A percentile compares a stretch with the other conserved stretches of the same genome.
Conservation (phyloP, 2,888 invertebrate genomes). For the Sericinus montela region DNA sequence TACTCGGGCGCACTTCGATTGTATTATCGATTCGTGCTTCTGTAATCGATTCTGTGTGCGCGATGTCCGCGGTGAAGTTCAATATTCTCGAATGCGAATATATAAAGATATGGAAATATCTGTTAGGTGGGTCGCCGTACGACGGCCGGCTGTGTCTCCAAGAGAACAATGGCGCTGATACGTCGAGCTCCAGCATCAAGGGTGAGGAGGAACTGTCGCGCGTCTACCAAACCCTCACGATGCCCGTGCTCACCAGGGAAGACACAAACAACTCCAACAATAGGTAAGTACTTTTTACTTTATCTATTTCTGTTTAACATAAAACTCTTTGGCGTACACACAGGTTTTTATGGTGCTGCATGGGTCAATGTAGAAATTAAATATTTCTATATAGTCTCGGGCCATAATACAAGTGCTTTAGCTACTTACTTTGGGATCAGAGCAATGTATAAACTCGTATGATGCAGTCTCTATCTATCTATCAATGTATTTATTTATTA, state of each 20-base stretch:
- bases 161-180: constrained; percentile 45
- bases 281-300: constrained; percentile 22
- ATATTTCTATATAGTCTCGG: no score
- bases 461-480: no score
- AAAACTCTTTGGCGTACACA: no score
- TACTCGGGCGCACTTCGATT: background rate
- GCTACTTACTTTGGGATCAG: no score
- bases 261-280: constrained; percentile 47
- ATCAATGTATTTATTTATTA: no score
- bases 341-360: no score
- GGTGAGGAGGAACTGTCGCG: constrained; percentile 58
- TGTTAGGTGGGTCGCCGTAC: constrained; percentile 52
- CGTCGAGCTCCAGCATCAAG: constrained; percentile 45
- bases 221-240: constrained; percentile 58
- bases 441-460: no score
- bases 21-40: background rate
- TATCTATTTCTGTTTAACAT: no score
- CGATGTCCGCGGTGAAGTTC: background rate
- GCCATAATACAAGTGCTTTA: no score
- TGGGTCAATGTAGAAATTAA: no score
- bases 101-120: constrained; percentile 6
- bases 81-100: background rate
- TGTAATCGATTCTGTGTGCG: background rate
- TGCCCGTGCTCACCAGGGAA: constrained; percentile 51
- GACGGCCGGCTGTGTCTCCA: constrained; percentile 55